Conservation (phyloP, 2,888 invertebrate species). For the Spodoptera littoralis region DNA sequence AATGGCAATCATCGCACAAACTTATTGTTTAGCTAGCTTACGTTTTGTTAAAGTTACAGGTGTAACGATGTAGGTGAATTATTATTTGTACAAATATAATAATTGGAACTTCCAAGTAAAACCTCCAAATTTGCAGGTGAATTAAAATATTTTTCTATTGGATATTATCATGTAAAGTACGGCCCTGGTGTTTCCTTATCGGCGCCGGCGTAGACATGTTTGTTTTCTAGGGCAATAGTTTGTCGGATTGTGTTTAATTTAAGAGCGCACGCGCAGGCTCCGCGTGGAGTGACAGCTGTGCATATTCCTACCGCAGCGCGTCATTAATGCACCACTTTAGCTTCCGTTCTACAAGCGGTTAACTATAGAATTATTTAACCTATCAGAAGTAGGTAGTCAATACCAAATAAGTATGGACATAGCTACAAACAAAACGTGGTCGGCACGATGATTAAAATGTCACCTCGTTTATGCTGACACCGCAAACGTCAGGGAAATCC, state of each 20-base stretch:
- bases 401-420: neutral
- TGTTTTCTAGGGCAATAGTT: slow-evolving; percentile 78
- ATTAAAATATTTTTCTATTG: neutral
- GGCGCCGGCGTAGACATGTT: slow-evolving; percentile 65
- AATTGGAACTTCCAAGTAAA: too few species aligned
- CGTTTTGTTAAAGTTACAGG: slow-evolving; percentile 4
- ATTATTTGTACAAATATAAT: too few species aligned
- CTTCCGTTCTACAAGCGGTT: slow-evolving; percentile 37
- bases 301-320: slow-evolving; percentile 50
- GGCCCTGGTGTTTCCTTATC: slow-evolving; percentile 43
- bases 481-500: slow-evolving; percentile 47
- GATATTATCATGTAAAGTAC: slow-evolving; percentile 4
- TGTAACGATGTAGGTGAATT: neutral
- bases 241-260: slow-evolving; percentile 76
- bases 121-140: neutral
- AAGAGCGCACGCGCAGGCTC: slow-evolving; percentile 61
- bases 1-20: slow-evolving; percentile 53
- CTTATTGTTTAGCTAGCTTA: slow-evolving; percentile 40
- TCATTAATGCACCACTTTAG: slow-evolving; percentile 49
- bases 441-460: slow-evolving; percentile 39
- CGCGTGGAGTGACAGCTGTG: slow-evolving; percentile 61
- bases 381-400: slow-evolving; percentile 1
- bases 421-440: neutral
- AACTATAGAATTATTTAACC: slow-evolving; percentile 18
- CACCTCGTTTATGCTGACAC: slow-evolving; percentile 42